Evolutionary conservation across 1,140 invertebrate genomes (phyloP).

Genomic region (Drosophila willistoni): DNA sequence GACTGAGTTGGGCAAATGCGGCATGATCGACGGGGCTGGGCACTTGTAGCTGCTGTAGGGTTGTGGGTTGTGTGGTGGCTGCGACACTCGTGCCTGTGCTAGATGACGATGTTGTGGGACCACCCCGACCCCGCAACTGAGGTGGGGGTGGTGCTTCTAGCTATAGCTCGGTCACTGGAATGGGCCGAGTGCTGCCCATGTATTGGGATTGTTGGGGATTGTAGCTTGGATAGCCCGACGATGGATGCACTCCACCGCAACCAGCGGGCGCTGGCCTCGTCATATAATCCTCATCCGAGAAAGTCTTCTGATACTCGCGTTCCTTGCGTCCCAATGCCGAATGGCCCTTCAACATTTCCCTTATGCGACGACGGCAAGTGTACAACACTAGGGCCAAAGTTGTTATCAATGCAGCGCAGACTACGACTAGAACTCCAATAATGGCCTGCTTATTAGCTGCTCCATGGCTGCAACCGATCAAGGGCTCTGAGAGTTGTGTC

Average conservation of each 20-base stretch:
- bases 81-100: conserved; percentile 30
- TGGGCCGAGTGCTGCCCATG: conserved; percentile 87
- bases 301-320: conserved; percentile 94
- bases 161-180: conserved; percentile 96
- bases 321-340: conserved; percentile 90
- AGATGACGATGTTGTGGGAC: conserved; percentile 50
- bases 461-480: conserved; percentile 90
- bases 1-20: conserved; percentile 79
- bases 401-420: conserved; percentile 87
- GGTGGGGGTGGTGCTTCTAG: conserved; percentile 87
- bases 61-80: neutral
- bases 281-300: conserved; percentile 92
- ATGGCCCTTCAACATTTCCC: conserved; percentile 91
- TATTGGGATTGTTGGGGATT: conserved; percentile 70
- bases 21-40: conserved; percentile 69
- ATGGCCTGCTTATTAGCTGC: conserved; percentile 91
- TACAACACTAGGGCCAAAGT: conserved; percentile 89
- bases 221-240: conserved; percentile 48
- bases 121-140: conserved; percentile 79
- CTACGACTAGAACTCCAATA: conserved; percentile 89
- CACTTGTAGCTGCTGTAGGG: conserved; percentile 75
- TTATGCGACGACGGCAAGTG: conserved; percentile 89
- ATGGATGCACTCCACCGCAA: conserved; percentile 60
- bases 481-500: conserved; percentile 87
- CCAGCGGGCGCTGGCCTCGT: conserved; percentile 84